Conservation (phyloP, 2,888 invertebrate genomes). For the Galeruca laticollis region DNA sequence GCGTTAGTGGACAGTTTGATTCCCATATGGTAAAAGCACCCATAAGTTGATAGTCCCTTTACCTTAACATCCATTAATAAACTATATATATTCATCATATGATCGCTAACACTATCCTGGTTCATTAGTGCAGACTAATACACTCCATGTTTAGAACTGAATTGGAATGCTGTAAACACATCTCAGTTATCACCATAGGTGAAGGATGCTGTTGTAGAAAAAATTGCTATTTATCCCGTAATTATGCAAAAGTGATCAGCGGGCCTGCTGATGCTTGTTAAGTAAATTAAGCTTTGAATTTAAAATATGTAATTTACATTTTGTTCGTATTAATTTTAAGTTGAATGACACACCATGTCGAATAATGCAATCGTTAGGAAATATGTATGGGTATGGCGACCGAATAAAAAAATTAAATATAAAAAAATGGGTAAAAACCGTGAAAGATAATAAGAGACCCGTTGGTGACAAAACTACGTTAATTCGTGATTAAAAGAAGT, state of each 20-base stretch:
- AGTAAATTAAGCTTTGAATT: not conserved
- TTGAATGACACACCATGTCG: not conserved
- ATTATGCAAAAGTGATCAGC: constrained; percentile 34
- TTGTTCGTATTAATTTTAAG: not conserved
- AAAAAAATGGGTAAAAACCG: not conserved
- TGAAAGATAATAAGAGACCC: not conserved
- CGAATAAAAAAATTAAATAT: too few relatives aligned
- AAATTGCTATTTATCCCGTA: constrained; percentile 36
- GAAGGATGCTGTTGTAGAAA: constrained; percentile 36
- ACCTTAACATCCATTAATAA: constrained; percentile 52
- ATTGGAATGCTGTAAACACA: constrained; percentile 49
- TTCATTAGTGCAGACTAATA: constrained; percentile 52
- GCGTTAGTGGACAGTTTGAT: constrained; percentile 41
- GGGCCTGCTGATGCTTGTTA: constrained; percentile 10
- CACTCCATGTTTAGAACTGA: constrained; percentile 49
- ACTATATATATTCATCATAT: constrained; percentile 52
- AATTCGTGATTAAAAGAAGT: too few relatives aligned
- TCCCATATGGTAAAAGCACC: constrained; percentile 48
- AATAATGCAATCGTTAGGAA: too few relatives aligned
- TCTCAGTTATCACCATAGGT: constrained; percentile 48
- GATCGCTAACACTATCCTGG: constrained; percentile 45
- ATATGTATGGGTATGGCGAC: too few relatives aligned
- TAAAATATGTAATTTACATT: constrained; percentile 1
- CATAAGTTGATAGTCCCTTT: constrained; percentile 48
- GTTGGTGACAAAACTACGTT: not conserved